Percentiles rank a stretch among this genome's conserved stretches.
Evolutionary conservation across 2,888 invertebrate species (phyloP).

Genomic region (Cryptosula pallasiana): DNA sequence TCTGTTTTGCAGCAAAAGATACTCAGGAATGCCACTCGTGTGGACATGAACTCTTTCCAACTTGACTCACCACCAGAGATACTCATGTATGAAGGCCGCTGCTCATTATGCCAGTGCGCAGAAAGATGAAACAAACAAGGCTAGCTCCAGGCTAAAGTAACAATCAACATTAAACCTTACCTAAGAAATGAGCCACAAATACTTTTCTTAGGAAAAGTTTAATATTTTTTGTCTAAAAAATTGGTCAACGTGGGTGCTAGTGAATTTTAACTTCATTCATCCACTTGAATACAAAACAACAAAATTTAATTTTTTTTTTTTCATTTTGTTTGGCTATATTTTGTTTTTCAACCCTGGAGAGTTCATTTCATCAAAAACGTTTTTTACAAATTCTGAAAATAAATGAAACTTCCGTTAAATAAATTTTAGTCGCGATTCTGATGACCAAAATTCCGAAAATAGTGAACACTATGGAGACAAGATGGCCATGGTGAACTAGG

Average conservation of each 20-base stretch:
- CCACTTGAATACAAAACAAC: no score
- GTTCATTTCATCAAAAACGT: no score
- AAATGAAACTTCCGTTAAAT: no score
- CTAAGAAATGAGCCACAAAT: no score
- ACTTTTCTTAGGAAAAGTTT: no score
- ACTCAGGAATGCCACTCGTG: neutral
- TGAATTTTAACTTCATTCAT: no score
- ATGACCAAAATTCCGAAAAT: neutral
- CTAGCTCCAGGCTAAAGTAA: neutral
- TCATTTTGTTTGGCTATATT: no score
- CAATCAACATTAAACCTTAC: no score
- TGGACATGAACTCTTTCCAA: neutral
- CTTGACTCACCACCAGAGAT: neutral
- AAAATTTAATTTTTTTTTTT: no score
- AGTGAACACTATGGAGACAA: neutral
- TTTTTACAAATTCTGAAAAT: no score
- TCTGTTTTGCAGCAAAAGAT: neutral
- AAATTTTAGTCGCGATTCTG: neutral
- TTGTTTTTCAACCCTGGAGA: neutral
- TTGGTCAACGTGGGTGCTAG: no score
- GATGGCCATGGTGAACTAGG: neutral
- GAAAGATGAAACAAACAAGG: neutral
- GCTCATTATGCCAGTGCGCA: neutral
- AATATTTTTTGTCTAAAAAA: no score
- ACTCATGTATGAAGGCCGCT: conserved; percentile 4